Evolutionary conservation across 2,797 vertebrate genomes (phyloP), one percentile per base, ranked within the genome.

Genomic region (Poeciliopsis paucimaculata): DNA sequence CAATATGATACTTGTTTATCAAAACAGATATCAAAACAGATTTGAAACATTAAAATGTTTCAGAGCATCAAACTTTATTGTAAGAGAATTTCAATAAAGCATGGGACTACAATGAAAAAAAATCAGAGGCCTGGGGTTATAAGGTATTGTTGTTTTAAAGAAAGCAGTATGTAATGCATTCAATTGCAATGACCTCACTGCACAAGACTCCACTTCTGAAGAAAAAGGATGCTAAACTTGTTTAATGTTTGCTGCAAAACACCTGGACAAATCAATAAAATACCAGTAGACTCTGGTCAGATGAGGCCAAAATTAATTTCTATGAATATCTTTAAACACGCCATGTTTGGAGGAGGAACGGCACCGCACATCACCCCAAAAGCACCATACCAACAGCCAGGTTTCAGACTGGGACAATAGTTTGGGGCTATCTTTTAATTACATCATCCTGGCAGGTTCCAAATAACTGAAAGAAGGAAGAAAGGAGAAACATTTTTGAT

Each of bases 121-220:
- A n/a, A n/a, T 57, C 13, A 34, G 0, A 62, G 23, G 4, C 18
- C 23, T 41, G 36, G 23, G 62, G 16, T 36, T 36, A 36, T 3
- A 64, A 34, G 31, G 15, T 34, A 18, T 15, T 34, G 34, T 15
- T 39, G 8, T 66, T 66, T 39, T 3, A 39, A 66, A 66, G 6
- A 36, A 20, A 39, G 23, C 31, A 3, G 1, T 66, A 11, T 39
- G 34, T 36, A 10, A 23, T 9, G 5, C 2, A 62, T 6, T 28
- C 11, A 34, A 18, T 16, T 18, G 2, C 15, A 31, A 12, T 62
- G 5, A 62, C 31, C 15, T 62, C 16, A 39, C 18, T 2, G 36
- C 11, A 7, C 20, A 68, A 68, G 36, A 43, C 64, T 68, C 64
- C 64, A 68, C 64, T 68, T 13, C 64, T 68, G 64, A 68, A 68